These are phyloP conservation scores for Corythornis leucogaster DNA, from an alignment of 2,797 vertebrate genomes.

Conservation along the genomic window DNA sequence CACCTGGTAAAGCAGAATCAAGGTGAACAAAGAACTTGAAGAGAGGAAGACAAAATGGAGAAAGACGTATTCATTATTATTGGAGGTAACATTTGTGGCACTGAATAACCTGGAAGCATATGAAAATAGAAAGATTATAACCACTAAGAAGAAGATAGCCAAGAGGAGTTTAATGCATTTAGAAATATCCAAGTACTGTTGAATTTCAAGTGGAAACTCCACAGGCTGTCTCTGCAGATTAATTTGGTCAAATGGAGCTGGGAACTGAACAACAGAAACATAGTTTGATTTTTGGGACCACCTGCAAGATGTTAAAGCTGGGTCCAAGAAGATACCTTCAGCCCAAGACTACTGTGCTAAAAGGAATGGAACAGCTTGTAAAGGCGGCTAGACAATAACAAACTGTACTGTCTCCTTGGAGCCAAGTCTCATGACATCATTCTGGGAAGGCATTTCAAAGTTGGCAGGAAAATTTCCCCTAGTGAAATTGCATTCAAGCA, in stretches of 20 bases:
- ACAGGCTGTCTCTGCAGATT: not conserved
- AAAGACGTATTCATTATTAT: not conserved
- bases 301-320: not conserved
- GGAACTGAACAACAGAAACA: not conserved
- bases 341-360: not conserved
- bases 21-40: not conserved
- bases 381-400: conserved; percentile 11
- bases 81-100: not conserved
- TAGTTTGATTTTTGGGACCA: not conserved
- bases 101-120: not conserved
- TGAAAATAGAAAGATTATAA: not conserved
- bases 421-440: conserved; percentile 21
- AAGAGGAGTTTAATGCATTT: not conserved
- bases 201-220: not conserved
- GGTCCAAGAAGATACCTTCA: not conserved
- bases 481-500: not conserved
- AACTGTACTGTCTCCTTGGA: not conserved
- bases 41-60: not conserved
- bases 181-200: not conserved
- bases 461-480: not conserved
- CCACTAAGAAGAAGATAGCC: not conserved
- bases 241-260: not conserved
- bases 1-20: not conserved
- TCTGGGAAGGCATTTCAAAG: not conserved
- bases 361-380: conserved; percentile 8